Conservation (phyloP, 2,797 vertebrate genomes). For the Ctenosaura bakeri region DNA sequence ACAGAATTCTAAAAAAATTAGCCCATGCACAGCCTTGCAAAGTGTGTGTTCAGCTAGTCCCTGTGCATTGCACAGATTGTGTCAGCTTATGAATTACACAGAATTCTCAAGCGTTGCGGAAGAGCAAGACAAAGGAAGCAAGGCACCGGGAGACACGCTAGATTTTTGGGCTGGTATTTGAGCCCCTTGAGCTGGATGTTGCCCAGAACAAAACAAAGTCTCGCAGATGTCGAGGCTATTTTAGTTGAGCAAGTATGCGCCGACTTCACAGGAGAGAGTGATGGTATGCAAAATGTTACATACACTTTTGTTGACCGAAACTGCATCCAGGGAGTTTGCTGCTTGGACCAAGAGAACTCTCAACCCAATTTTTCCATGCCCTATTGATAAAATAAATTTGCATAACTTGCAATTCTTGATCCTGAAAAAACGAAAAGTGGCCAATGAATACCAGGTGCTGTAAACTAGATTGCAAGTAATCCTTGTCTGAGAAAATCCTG, state of each 20-base stretch:
- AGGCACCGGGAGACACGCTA: neutral
- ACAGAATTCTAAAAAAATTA: neutral
- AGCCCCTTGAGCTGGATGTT: neutral
- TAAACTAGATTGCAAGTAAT: too few relatives aligned
- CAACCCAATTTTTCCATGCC: too few relatives aligned
- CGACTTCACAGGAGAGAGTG: neutral
- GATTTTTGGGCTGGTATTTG: neutral
- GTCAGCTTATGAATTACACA: neutral
- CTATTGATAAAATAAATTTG: neutral
- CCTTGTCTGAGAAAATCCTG: too few relatives aligned
- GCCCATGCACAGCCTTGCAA: neutral
- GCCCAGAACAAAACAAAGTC: neutral
- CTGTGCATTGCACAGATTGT: neutral
- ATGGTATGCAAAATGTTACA: neutral
- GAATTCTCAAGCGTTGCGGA: neutral
- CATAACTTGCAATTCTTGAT: neutral
- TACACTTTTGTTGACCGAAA: neutral
- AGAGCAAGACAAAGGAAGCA: neutral
- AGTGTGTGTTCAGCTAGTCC: neutral
- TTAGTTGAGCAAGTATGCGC: neutral
- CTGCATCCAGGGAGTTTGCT: neutral
- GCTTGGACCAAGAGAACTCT: neutral
- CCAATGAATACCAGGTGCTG: too few relatives aligned
- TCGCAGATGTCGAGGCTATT: neutral
- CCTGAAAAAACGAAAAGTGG: too few relatives aligned